Base-by-base conservation (phyloP, 2,797 vertebrate genomes). In the Micropoecilia bifurca region DNA sequence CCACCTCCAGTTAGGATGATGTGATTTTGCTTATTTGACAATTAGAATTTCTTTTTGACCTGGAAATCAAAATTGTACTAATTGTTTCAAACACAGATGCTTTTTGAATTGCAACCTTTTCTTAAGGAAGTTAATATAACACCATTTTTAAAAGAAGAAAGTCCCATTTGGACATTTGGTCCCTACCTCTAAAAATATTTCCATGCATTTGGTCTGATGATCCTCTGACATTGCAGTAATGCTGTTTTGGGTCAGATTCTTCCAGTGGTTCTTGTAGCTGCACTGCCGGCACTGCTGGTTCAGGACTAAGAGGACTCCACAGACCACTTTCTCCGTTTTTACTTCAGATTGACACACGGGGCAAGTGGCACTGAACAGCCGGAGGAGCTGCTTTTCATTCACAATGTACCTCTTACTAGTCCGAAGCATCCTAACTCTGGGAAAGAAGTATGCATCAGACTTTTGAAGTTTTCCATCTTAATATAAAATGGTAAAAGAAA, bases 261-360 rank as follows among this genome's bases (percentile, higher is more conserved):
- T 88, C 89, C 89, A 90, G 30, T 89, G 71, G 45, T 74, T 55
- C 59, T 50, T 90, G 77, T 89, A 88, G 3, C 78, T 77, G 78
- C 91, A 91, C 73, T 78, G 71, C 61, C 75, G 66, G 39, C 88
- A 89, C 30, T 28, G 55, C 2, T 86, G 85, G 59, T 80, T 89
- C 36, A 92, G 39, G n/a, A 69, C 2, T 18, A 89, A 2, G n/a
- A 89, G 66, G 6, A 72, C 20, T n/a, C 87, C 83, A 6, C 45
- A 28, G 39, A 63, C 45, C 57, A 84, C 33, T 75, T 91, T 93
- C 66, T 89, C 77, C 61, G 66, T 76, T 63, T 76, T 75, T 66
- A 90, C 82, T 50, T 82, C 82, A 22, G 66, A 69, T 7, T 74
- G 71, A 71, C 90, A 90, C 2, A 55, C 74, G 0, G 84, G 88